phyloP scores from a whole-genome alignment of 2,113 vertebrate species.

The Elaphurus davidianus region DNA sequence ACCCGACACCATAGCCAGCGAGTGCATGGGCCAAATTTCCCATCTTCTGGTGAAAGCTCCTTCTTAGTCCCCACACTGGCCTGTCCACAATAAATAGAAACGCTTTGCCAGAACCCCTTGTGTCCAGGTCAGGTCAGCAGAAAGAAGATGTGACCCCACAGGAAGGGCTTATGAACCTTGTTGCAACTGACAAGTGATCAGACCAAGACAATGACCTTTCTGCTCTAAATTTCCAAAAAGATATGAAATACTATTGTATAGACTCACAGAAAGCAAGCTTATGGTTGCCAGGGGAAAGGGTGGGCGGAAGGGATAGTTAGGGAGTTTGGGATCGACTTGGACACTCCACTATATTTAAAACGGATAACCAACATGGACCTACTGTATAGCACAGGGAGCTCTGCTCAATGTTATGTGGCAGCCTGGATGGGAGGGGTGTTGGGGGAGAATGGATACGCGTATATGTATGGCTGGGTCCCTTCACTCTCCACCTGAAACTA shows the following conservation, averaged over 20 bases:
- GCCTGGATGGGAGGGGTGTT: background rate
- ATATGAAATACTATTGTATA: background rate
- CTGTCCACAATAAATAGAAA: background rate
- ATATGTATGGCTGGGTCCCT: background rate
- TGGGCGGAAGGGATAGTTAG: background rate
- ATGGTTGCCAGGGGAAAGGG: background rate
- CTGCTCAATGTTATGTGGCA: background rate
- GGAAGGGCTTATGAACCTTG: background rate
- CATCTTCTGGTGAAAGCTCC: background rate
- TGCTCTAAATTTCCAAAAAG: background rate
- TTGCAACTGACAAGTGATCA: background rate
- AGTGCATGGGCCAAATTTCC: background rate
- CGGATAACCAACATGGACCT: background rate
- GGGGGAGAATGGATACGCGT: background rate
- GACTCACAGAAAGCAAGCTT: background rate
- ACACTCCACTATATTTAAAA: background rate
- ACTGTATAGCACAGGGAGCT: background rate
- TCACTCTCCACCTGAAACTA: background rate
- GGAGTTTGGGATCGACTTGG: background rate
- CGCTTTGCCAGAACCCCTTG: background rate
- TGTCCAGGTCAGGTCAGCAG: background rate
- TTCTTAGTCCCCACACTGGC: background rate
- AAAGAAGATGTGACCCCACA: background rate
- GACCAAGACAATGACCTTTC: background rate
- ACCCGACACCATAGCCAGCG: background rate